Percentiles rank a stretch among this genome's conserved stretches.
Evolutionary conservation across 2,888 invertebrate species (phyloP).

Genomic region (Corythucha ciliata): DNA sequence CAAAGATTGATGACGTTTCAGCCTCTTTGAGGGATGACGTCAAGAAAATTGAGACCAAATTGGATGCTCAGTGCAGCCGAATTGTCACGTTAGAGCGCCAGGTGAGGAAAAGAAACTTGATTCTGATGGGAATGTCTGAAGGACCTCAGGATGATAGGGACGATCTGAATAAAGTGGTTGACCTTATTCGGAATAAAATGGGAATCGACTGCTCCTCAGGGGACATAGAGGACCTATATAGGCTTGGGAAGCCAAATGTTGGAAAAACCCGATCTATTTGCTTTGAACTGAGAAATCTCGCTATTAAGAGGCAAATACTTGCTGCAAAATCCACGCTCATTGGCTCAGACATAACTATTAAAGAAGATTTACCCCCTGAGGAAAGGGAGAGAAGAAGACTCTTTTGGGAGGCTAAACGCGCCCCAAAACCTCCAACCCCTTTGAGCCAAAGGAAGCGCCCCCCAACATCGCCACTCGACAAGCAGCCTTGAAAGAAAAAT

Average conservation of each 20-base stretch:
- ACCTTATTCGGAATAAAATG: not conserved
- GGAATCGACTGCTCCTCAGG: conserved; percentile 5
- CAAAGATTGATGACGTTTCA: conserved; percentile 9
- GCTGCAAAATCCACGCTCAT: conserved; percentile 1
- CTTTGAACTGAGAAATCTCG: conserved; percentile 9
- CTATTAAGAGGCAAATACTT: conserved; percentile 9
- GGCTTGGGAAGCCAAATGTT: conserved; percentile 1
- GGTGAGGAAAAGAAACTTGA: conserved; percentile 12
- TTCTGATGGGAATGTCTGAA: conserved; percentile 11
- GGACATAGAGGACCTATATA: conserved; percentile 7
- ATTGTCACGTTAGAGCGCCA: conserved; percentile 1
- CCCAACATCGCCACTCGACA: conserved; percentile 7
- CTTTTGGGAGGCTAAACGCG: conserved; percentile 12
- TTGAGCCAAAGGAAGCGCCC: not conserved
- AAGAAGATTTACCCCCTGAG: conserved; percentile 15
- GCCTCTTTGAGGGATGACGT: not conserved
- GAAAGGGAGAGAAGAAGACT: conserved; percentile 15
- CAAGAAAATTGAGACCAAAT: conserved; percentile 4
- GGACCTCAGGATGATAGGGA: not conserved
- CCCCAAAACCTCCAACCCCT: not conserved
- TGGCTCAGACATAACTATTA: conserved; percentile 3
- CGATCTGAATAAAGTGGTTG: not conserved
- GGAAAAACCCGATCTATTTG: conserved; percentile 10
- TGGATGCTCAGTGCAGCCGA: conserved; percentile 6
- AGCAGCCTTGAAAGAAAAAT: conserved; percentile 1